These are phyloP conservation scores for Porites lobata DNA, from an alignment of 92 coral and sea anemone species.

Conservation along the genomic window DNA sequence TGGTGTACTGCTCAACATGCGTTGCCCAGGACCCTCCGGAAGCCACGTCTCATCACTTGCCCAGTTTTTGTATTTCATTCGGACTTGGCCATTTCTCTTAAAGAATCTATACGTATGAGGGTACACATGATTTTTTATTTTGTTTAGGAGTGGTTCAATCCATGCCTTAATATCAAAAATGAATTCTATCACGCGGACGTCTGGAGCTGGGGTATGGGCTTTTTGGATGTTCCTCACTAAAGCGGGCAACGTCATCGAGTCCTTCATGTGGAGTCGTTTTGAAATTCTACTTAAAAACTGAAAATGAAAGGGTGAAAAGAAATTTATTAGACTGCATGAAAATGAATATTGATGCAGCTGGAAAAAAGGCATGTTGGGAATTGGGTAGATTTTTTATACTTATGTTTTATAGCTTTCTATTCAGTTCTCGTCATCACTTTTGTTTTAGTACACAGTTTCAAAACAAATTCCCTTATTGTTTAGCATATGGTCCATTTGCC, in stretches of 20 bases:
- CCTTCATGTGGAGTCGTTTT: neutral
- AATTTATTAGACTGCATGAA: too few relatives aligned
- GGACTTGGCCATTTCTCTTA: constrained; percentile 4
- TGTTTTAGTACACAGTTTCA: too few relatives aligned
- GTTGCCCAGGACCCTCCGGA: constrained; percentile 11
- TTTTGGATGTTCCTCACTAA: constrained; percentile 10
- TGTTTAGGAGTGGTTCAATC: constrained; percentile 21
- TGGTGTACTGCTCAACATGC: neutral
- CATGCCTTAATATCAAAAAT: constrained; percentile 15
- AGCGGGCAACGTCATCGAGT: constrained; percentile 29
- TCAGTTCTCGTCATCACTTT: too few relatives aligned
- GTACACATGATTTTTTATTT: constrained; percentile 31
- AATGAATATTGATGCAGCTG: too few relatives aligned
- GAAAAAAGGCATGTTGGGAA: too few relatives aligned
- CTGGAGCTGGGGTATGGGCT: constrained; percentile 44
- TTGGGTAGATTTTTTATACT: too few relatives aligned
- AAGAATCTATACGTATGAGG: constrained; percentile 3
- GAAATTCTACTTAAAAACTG: constrained; percentile 44
- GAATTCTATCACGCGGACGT: constrained; percentile 7
- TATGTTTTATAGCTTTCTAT: too few relatives aligned
- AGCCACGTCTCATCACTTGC: constrained; percentile 25
- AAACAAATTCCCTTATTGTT: too few relatives aligned
- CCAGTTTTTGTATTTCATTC: constrained; percentile 31
- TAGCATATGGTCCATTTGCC: too few relatives aligned
- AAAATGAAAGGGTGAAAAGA: neutral